These are phyloP conservation scores for Chorisops tibialis DNA, from an alignment of 2,888 invertebrate genomes.

Conservation along the genomic window DNA sequence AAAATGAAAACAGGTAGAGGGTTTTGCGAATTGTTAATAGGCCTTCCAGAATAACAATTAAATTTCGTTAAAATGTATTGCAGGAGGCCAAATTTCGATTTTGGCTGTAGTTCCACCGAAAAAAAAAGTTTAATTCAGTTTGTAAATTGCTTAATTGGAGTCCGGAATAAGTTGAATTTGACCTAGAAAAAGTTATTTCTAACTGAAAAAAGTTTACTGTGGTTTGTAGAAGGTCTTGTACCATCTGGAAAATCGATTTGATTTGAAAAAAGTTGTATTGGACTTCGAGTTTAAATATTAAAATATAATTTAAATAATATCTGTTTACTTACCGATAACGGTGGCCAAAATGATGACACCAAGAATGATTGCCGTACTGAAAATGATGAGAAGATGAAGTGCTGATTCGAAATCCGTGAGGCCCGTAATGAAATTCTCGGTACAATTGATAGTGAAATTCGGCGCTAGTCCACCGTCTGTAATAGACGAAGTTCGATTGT, in stretches of 20 bases:
- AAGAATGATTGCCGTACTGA: slow-evolving; percentile 68
- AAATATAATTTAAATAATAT: not conserved
- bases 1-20: too few relatives aligned
- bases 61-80: too few relatives aligned
- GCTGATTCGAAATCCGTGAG: slow-evolving; percentile 36
- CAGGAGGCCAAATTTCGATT: too few relatives aligned
- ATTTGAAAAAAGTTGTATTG: not conserved
- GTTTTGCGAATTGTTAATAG: too few relatives aligned
- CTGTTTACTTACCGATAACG: slow-evolving; percentile 52
- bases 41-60: too few relatives aligned
- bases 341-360: slow-evolving; percentile 83
- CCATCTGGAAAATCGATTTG: not conserved
- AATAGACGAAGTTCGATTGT: slow-evolving; percentile 1
- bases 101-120: too few relatives aligned
- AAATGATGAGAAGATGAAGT: slow-evolving; percentile 64
- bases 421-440: not conserved
- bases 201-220: too few relatives aligned
- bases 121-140: too few relatives aligned
- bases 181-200: too few relatives aligned
- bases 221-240: too few relatives aligned
- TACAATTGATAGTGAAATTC: slow-evolving; percentile 19
- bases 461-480: slow-evolving; percentile 8
- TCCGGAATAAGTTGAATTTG: too few relatives aligned
- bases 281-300: not conserved
- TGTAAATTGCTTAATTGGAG: too few relatives aligned